Base-by-base conservation (phyloP, 2,797 vertebrate genomes). In the Megalops cyprinoides region DNA sequence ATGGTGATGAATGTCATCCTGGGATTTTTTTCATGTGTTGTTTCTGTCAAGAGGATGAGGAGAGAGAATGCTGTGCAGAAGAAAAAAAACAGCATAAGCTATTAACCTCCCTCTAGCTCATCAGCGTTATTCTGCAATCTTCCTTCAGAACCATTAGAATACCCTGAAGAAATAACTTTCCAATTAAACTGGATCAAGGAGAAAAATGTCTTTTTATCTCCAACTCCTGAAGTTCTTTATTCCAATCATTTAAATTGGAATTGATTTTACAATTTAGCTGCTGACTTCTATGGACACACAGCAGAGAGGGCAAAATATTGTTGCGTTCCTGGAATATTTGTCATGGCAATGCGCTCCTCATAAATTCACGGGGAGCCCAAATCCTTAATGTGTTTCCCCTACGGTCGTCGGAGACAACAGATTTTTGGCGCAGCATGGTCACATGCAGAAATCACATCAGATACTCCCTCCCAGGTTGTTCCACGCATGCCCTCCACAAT, bases 231-330 rank as follows among this genome's bases (percentile, higher is more conserved):
- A 97, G 95, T 97, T 98, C 96, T 98, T 97, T 97, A 98, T 98
- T 98, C 96, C 97, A 98, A 98, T 98, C 96, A 98, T 97, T 98
- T 97, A 97, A 99, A 98, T 97, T 97, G 96, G 96, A 98, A 98
- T 98, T 97, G 97, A 98, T 99, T 98, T 98, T 99, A 98, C 97
- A 98, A 97, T 98, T 98, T 98, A 96, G 94, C 91, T 89, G 92
- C 95, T 95, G 96, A 97, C 96, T 97, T 95, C 95, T 96, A 95
- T 92, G 96, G 97, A 97, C 96, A 96, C 93, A 92, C 92, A 94
- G 94, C 93, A 93, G 92, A 91, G 94, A 94, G 93, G 95, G 94
- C 94, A 91, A 94, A 96, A 95, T 93, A 91, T 94, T 96, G 96
- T 92, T 92, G 91, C 90, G 88, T 91, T 93, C 92, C 92, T 92